These are phyloP conservation scores for Dendrocopos noguchii DNA, from an alignment of 2,113 vertebrate species.

Conservation along the genomic window DNA sequence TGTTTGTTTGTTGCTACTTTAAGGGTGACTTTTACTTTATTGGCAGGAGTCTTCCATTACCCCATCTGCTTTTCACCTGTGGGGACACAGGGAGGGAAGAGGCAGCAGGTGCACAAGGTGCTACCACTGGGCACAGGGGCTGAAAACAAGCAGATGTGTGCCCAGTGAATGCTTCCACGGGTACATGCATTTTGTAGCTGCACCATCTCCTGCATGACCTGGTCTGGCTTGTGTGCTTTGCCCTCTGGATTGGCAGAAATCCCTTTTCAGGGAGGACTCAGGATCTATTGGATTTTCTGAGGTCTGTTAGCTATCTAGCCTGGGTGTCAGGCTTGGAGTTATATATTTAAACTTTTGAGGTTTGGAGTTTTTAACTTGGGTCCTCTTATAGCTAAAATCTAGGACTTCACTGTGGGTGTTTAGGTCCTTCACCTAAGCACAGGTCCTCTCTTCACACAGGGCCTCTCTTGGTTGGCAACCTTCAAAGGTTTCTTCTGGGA, in stretches of 20 bases:
- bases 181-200: fast-evolving
- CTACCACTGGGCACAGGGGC: neutral
- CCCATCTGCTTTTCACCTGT: neutral
- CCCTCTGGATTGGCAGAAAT: neutral
- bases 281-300: neutral
- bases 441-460: neutral
- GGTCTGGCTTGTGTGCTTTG: neutral
- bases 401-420: fast-evolving
- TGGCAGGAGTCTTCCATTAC: fast-evolving
- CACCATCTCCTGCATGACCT: neutral
- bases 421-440: neutral
- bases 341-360: neutral
- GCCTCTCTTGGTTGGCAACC: neutral
- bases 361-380: neutral
- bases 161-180: fast-evolving
- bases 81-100: fast-evolving
- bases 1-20: neutral
- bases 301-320: neutral
- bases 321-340: neutral
- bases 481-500: neutral
- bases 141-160: neutral
- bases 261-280: neutral
- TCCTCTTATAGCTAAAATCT: neutral
- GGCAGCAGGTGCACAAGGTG: neutral
- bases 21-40: neutral